Base-by-base conservation (phyloP, 2,797 vertebrate species). In the Melanotaenia maccullochi region DNA sequence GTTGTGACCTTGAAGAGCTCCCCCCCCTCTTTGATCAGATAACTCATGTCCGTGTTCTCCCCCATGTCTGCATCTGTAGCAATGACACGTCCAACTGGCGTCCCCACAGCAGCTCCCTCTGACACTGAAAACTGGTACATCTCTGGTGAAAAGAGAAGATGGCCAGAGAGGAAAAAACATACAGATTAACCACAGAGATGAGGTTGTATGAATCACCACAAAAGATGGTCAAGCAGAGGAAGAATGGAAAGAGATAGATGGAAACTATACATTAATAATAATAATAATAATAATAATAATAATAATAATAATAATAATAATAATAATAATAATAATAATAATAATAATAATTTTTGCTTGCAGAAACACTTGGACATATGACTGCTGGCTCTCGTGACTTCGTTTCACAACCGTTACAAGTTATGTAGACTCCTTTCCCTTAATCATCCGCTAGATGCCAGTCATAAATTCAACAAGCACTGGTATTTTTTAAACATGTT, bases 11-110 rank as follows among this genome's bases (percentile, higher is more conserved):
- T 97, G 93, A 99, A 99, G 58, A 94, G 93, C 0, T 96, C 94
- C 0, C 93, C 94, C 57, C 96, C 95, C 12, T 97, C 97, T 87
- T 96, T 96, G 85, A 98, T 95, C 87, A 96, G 95, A 47, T 99
- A 99, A 8, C 92, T 96, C 97, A 99, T 99, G 86, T 99, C 97
- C 0, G 97, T 98, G 92, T 99, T 99, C 84, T 97, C 97, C 0
- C 97, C 98, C 88, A 99, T 96, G 62, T 99, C 98, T 0, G 95
- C 95, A 57, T 99, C 98, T 2, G 96, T 96, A 18, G 97, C 98
- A 83, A 96, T 97, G 88, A 99, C 94, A 0, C 96, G 92, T 44
- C 98, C 97, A 3, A 99, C 92, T 0, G 96, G 94, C 0, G 96
- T 97, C 81, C 97, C 97, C 0, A 96, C 89, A 0, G 95, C 93